phyloP scores from a whole-genome alignment of 2,888 invertebrate species.

The Cheilosia pagana region DNA sequence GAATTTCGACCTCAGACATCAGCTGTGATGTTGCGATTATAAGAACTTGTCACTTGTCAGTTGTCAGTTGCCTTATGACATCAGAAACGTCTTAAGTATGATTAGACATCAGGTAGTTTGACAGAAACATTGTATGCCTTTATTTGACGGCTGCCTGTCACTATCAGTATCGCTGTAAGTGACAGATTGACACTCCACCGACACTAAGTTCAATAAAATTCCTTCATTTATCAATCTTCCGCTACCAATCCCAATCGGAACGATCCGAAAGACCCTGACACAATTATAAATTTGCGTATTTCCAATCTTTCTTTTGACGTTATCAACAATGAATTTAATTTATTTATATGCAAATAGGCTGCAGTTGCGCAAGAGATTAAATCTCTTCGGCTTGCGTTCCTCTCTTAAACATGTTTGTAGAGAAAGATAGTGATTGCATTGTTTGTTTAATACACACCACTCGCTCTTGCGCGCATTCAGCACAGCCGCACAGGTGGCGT shows the following conservation, averaged over 20 bases:
- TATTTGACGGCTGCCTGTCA: no score
- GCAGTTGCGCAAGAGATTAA: background rate
- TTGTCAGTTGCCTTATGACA: no score
- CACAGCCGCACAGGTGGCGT: constrained; percentile 1
- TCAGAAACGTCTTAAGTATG: no score
- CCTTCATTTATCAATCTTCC: background rate
- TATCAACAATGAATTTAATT: background rate
- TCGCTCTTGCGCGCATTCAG: no score
- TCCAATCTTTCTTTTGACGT: background rate
- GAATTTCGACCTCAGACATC: background rate
- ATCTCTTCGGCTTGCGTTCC: background rate
- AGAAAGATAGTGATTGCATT: no score
- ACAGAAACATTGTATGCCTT: no score
- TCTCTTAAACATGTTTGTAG: background rate
- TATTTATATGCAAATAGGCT: background rate
- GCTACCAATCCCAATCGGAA: background rate
- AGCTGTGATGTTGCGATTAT: no score
- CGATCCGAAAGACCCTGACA: constrained; percentile 4
- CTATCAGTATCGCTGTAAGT: no score
- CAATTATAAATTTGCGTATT: background rate
- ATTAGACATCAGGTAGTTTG: no score
- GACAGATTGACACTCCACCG: background rate
- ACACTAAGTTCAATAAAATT: background rate
- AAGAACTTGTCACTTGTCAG: no score
- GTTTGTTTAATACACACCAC: background rate